Evolutionary conservation across 2,113 vertebrate species (phyloP), one percentile per base, ranked within the genome.

Genomic region (Zapornia atra): DNA sequence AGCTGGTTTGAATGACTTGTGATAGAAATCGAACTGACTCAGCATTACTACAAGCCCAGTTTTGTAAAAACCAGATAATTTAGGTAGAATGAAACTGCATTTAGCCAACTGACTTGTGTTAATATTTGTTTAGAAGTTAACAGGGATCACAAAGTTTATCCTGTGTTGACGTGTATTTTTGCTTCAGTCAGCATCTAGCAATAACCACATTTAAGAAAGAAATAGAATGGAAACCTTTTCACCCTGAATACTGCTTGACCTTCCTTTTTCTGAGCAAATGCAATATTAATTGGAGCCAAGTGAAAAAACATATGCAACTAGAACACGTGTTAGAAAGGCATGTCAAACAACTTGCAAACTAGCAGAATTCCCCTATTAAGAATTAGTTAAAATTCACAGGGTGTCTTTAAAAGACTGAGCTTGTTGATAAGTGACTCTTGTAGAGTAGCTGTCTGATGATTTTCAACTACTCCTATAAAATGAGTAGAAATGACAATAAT

Each of bases 261-360:
- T 85, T 96, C 68, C 48, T 87, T 80, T 85, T 90, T 85, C 53
- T 82, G 48, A 69, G 84, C 20, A 86, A 95, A 84, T 54, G 77
- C 60, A 50, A 26, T 91, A 70, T 73, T 96, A 90, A 95, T 85
- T 88, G 79, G 66, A 90, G 82, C 72, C 92, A 93, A 96, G 81
- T 95, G 61, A 91, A 94, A 86, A 95, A 93, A 79, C 77, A 87
- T 63, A 82, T 54, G 57, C 80, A 92, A 70, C 63, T 65, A 65
- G 54, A 91, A 72, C 88, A 68, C 51, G 53, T 84, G 60, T 94
- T 87, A 63, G 50, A 90, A 91, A 88, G 66, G 46, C 94, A 92
- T 65, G 48, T 68, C 68, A 94, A 79, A 26, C 73, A 90, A 60
- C 70, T 86, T 66, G 48, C 72, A 92, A 77, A 94, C 83, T 42